Base-by-base conservation (phyloP, 2,113 vertebrate genomes). In the Melanerpes formicivorus region DNA sequence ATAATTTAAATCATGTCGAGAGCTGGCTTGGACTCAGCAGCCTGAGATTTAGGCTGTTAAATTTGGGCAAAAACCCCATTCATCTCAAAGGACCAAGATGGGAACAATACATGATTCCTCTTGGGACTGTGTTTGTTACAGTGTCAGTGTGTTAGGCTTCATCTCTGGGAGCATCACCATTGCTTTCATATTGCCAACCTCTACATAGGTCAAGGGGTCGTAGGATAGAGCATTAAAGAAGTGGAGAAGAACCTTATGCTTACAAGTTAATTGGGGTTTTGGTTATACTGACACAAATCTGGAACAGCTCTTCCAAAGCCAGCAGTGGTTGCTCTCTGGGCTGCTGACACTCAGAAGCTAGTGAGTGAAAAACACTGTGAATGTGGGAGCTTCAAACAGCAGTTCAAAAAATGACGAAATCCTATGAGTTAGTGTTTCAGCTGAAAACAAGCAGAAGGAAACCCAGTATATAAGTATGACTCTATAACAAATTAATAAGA, bases 401-500 rank as follows among this genome's bases (percentile, higher is more conserved):
- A 34, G 32, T 19, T 91, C 48, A 25, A 50, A 64, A 82, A 88
- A 65, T 4, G 14, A 44, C 59, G 34, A 86, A 71, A 69, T 78
- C 18, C 48, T 14, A 1, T 15, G 75, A 87, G n/a, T 52, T 11
- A 40, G 32, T 3, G 14, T 12, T 2, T 83, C 60, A 80, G 76
- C 42, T 0, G 8, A 94, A 59, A 44, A 58, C 32, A 75, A 46
- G 18, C 75, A 87, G 91, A 78, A 91, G 26, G 85, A 72, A 72
- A 84, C 46, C 26, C 62, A 72, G 91, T 94, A 62, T 81, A 13
- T 37, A 55, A 69, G 32, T 80, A 48, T 50, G 54, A 42, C 55
- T 93, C 63, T 65, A 50, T 90, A 83, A 84, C 34, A 78, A 79
- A 72, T 86, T n/a, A 55, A 12, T 70, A 62, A 62, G 50, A 69